Evolutionary conservation across 2,113 vertebrate genomes (phyloP).

Genomic region (Illadopsis cleaveri): DNA sequence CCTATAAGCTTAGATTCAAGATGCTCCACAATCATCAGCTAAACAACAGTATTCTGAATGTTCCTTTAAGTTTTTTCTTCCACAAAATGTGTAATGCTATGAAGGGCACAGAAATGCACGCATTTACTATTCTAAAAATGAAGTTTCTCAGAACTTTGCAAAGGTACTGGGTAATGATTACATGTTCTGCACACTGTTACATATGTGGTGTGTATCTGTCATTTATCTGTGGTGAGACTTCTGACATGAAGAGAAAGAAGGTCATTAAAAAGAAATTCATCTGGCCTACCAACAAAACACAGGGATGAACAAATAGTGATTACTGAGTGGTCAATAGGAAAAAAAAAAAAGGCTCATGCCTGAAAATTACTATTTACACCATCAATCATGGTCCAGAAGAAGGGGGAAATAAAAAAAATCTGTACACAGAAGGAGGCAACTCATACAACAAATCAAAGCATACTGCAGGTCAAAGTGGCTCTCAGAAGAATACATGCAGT

Average conservation of each 20-base stretch:
- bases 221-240: slow-evolving; percentile 11
- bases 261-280: slow-evolving; percentile 43
- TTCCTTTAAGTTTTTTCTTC: neutral
- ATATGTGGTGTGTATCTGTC: neutral
- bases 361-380: slow-evolving; percentile 20
- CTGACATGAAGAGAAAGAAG: slow-evolving; percentile 2
- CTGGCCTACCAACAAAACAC: slow-evolving; percentile 7
- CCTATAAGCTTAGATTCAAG: neutral
- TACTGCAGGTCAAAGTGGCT: neutral
- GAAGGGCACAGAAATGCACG: neutral
- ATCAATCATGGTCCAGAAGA: neutral
- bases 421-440: neutral
- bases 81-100: neutral
- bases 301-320: slow-evolving; percentile 27
- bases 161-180: neutral
- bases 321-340: neutral
- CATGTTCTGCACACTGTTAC: neutral
- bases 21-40: neutral
- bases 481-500: neutral
- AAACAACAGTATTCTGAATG: neutral
- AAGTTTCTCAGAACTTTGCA: neutral
- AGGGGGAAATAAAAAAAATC: neutral
- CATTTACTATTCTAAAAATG: neutral
- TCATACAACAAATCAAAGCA: neutral
- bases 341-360: neutral